These are phyloP conservation scores for Heliothis virescens DNA, from an alignment of 1,140 invertebrate genomes.

Conservation along the genomic window DNA sequence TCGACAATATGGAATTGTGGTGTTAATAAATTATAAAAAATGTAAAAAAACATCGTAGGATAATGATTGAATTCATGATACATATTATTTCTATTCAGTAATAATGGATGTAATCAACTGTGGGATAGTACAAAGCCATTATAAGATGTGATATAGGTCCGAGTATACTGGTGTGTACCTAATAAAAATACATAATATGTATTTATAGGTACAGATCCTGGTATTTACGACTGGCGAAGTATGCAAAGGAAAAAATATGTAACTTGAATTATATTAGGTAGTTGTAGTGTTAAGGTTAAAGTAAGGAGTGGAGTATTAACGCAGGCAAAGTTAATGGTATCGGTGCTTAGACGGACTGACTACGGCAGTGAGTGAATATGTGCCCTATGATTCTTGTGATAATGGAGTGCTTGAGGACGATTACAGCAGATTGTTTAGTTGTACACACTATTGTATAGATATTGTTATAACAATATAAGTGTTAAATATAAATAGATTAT, in stretches of 20 bases:
- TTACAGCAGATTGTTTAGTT: constrained; percentile 67
- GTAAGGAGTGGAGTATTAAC: constrained; percentile 49
- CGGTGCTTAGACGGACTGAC: constrained; percentile 71
- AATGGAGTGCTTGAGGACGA: constrained; percentile 59
- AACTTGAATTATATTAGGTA: constrained; percentile 60
- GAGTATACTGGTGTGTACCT: constrained; percentile 8
- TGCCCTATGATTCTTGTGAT: constrained; percentile 78
- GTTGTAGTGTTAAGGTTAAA: constrained; percentile 53
- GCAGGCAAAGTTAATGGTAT: constrained; percentile 46
- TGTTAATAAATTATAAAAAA: constrained; percentile 71
- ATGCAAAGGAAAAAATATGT: constrained; percentile 59
- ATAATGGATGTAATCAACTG: constrained; percentile 58
- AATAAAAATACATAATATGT: constrained; percentile 29
- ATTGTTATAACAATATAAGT: constrained; percentile 75
- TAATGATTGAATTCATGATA: constrained; percentile 58
- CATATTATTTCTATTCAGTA: constrained; percentile 57
- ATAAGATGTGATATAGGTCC: constrained; percentile 62
- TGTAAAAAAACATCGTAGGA: constrained; percentile 67
- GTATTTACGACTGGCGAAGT: constrained; percentile 26
- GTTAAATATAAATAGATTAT: constrained; percentile 80
- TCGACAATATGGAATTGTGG: constrained; percentile 77
- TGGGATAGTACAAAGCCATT: constrained; percentile 70
- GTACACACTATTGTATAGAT: constrained; percentile 65
- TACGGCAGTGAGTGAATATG: constrained; percentile 63
- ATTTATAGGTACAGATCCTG: constrained; percentile 30